A percentile compares a stretch with the other conserved stretches of the same genome.
Evolutionary conservation across 2,113 vertebrate genomes (phyloP).

Genomic region (Phaethon lepturus): DNA sequence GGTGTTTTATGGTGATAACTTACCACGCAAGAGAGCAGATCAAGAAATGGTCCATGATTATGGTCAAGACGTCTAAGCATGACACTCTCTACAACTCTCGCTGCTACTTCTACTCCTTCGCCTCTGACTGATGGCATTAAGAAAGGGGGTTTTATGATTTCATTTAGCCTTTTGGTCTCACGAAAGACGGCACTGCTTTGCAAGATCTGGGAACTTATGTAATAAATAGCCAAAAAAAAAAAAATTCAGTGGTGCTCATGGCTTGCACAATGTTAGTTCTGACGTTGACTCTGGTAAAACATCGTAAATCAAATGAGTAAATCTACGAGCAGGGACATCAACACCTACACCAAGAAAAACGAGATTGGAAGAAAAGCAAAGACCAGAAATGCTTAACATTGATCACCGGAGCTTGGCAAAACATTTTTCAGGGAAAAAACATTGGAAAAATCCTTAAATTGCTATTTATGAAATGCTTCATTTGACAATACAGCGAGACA

Average conservation of each 20-base stretch:
- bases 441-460: neutral
- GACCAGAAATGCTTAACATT: neutral
- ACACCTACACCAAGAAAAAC: neutral
- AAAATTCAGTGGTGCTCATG: neutral
- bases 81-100: neutral
- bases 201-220: neutral
- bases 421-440: neutral
- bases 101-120: neutral
- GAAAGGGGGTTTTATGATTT: neutral
- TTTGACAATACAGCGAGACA: no score
- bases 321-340: neutral
- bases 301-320: neutral
- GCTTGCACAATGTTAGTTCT: neutral
- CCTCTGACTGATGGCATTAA: neutral
- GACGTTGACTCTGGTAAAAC: neutral
- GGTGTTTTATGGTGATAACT: neutral
- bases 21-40: neutral
- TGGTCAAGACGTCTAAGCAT: fast-evolving
- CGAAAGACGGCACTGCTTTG: neutral
- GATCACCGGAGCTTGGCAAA: neutral
- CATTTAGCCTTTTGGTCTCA: neutral
- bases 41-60: neutral
- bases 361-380: neutral
- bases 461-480: neutral
- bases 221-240: neutral